Conservation (phyloP, 2,888 invertebrate species). For the Helobdella robusta region DNA sequence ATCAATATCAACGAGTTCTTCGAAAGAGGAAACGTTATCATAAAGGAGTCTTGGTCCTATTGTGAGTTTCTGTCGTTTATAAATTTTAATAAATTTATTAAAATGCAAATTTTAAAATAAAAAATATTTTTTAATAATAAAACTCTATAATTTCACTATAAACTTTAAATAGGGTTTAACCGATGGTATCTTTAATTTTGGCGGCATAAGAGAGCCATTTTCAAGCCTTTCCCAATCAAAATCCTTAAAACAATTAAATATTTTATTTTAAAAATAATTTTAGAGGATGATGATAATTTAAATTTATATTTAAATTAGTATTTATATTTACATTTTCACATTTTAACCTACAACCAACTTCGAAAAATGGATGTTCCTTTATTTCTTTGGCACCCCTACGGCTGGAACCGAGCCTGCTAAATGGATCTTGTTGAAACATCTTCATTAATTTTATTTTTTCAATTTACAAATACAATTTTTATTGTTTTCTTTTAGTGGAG, state of each 20-base stretch:
- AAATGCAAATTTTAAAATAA: no score
- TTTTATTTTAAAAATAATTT: background rate
- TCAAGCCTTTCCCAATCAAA: background rate
- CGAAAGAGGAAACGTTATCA: no score
- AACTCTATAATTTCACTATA: no score
- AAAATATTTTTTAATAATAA: no score
- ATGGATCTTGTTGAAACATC: conserved; percentile 6
- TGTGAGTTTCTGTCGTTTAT: no score
- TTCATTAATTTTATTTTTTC: background rate
- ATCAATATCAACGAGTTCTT: no score
- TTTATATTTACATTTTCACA: no score
- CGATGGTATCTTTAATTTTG: background rate
- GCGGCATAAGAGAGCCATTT: background rate
- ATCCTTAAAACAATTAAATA: background rate
- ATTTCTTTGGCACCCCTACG: background rate
- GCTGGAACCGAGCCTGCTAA: conserved; percentile 11
- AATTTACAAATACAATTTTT: background rate
- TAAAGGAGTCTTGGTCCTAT: no score
- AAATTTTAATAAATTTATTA: no score
- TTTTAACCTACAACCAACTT: no score
- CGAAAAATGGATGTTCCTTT: background rate
- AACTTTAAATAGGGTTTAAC: no score
- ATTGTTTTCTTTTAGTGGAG: no score
- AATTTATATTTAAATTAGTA: background rate
- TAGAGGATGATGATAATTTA: background rate